Percentiles rank a stretch among this genome's conserved stretches.
Conservation (phyloP, 2,888 invertebrate genomes). For the Ametastegia equiseti region DNA sequence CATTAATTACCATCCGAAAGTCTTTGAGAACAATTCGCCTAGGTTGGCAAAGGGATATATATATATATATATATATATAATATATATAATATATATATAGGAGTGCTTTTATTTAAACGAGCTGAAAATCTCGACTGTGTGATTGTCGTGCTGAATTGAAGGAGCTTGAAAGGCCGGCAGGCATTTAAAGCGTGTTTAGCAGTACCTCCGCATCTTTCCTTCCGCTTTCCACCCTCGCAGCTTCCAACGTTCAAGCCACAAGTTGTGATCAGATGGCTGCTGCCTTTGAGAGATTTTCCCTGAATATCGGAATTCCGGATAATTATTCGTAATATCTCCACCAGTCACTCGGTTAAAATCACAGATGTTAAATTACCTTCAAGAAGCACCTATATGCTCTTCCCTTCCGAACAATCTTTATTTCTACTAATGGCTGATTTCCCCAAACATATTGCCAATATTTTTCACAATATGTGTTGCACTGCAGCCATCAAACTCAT, state of each 20-base stretch:
- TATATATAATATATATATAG: too few relatives aligned
- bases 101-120: slow-evolving; percentile 9
- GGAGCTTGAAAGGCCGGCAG: background rate
- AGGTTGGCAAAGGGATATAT: background rate
- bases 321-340: slow-evolving; percentile 34
- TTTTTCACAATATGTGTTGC: background rate
- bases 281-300: background rate
- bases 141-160: background rate
- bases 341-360: slow-evolving; percentile 3
- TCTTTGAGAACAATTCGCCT: background rate
- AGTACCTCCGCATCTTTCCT: background rate
- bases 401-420: background rate
- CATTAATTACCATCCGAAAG: background rate
- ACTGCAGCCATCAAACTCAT: background rate
- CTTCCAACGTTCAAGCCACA: background rate
- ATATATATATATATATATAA: too few relatives aligned
- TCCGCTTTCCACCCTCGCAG: slow-evolving; percentile 3
- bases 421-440: background rate
- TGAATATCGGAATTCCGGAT: background rate
- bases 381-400: background rate
- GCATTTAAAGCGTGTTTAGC: slow-evolving; percentile 1
- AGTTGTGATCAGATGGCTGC: slow-evolving; percentile 1
- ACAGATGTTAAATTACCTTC: background rate
- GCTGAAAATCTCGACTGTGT: slow-evolving; percentile 8
- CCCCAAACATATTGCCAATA: background rate